Percentiles rank a stretch among this genome's conserved stretches.
Conservation (phyloP, 1,140 invertebrate genomes). For the Anoplolepis gracilipes region DNA sequence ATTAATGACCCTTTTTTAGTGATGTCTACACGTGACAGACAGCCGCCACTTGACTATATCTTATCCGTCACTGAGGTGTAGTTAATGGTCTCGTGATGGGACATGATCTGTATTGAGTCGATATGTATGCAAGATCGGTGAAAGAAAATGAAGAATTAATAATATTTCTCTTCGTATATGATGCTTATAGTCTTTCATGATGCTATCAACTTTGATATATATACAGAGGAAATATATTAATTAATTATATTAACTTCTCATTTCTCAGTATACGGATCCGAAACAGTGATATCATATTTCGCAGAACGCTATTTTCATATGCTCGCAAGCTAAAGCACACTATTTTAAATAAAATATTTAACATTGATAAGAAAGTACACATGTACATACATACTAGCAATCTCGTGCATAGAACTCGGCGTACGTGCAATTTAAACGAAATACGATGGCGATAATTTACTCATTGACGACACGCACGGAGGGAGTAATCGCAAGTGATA, state of each 20-base stretch:
- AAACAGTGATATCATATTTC: no score
- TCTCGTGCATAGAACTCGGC: conserved; percentile 23
- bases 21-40: conserved; percentile 28
- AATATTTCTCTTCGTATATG: background rate
- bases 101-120: background rate
- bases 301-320: background rate
- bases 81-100: background rate
- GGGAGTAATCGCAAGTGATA: background rate
- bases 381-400: no score
- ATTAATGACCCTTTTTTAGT: conserved; percentile 45
- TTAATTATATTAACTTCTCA: no score
- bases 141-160: conserved; percentile 33
- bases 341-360: background rate
- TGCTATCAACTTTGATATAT: background rate
- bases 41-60: conserved; percentile 36
- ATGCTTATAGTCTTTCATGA: background rate
- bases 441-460: conserved; percentile 67
- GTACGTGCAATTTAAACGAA: conserved; percentile 72
- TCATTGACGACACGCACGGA: conserved; percentile 24
- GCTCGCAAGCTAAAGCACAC: background rate
- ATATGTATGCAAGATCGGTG: background rate
- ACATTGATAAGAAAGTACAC: background rate
- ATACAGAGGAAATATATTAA: background rate
- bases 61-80: conserved; percentile 38
- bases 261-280: no score